phyloP scores from a whole-genome alignment of 2,888 invertebrate species.

The Erebia epiphron region DNA sequence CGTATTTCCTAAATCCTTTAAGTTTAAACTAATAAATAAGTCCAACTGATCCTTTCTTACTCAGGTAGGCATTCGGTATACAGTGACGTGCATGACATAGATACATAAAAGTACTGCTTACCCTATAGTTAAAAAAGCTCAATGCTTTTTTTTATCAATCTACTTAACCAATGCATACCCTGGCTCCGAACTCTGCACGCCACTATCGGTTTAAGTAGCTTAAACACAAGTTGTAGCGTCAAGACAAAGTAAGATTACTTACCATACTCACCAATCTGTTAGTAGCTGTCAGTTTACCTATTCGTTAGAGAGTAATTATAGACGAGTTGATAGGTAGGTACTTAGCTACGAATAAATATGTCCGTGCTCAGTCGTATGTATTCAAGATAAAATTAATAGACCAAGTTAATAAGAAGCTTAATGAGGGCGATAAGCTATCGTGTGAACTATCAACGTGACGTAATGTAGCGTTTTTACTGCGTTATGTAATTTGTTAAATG shows the following conservation, averaged over 20 bases:
- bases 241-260: not conserved
- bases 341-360: not conserved
- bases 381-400: not conserved
- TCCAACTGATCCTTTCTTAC: not conserved
- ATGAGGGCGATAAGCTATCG: conserved; percentile 22
- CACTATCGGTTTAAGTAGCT: too few relatives aligned
- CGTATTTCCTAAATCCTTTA: conserved; percentile 1
- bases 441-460: conserved; percentile 37
- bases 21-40: not conserved
- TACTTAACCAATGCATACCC: too few relatives aligned
- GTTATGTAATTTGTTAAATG: conserved; percentile 58
- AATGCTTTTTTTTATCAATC: too few relatives aligned
- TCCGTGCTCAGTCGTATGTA: not conserved
- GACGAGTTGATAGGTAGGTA: too few relatives aligned
- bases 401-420: conserved; percentile 4
- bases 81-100: too few relatives aligned
- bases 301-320: too few relatives aligned
- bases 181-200: too few relatives aligned
- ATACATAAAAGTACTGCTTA: too few relatives aligned
- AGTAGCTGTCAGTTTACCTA: not conserved
- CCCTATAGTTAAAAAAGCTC: too few relatives aligned
- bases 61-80: not conserved
- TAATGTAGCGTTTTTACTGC: conserved; percentile 43
- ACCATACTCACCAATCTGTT: not conserved
- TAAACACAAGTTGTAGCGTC: too few relatives aligned